phyloP scores from a whole-genome alignment of 2,113 vertebrate genomes.

The Buteo buteo region DNA sequence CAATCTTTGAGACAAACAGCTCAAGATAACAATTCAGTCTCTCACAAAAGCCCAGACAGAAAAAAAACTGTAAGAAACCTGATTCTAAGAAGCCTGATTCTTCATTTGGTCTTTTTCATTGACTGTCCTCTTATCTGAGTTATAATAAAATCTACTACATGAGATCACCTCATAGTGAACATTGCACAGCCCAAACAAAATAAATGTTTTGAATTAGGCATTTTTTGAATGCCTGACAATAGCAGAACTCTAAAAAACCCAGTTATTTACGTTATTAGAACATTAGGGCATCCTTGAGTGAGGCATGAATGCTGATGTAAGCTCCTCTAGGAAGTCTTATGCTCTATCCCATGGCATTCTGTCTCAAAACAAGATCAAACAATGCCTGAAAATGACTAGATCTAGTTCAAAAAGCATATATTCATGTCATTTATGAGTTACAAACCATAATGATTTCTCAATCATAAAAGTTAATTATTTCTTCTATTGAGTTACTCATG shows the following conservation, averaged over 20 bases:
- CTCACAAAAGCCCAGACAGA: too few relatives aligned
- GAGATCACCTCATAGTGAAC: background rate
- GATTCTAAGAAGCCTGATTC: too few relatives aligned
- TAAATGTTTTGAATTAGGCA: background rate
- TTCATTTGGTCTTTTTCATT: too few relatives aligned
- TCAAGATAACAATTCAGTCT: too few relatives aligned
- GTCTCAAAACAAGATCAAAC: background rate
- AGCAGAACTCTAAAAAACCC: background rate
- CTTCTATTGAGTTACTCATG: background rate
- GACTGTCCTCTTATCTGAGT: background rate
- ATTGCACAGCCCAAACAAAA: background rate
- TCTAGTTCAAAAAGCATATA: background rate
- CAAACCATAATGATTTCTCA: background rate
- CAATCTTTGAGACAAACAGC: too few relatives aligned
- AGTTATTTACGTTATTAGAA: background rate
- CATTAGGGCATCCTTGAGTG: background rate
- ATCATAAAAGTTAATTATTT: background rate
- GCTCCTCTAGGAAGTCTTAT: background rate
- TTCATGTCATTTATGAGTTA: background rate
- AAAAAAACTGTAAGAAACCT: too few relatives aligned
- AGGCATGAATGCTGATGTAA: background rate
- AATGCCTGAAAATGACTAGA: background rate
- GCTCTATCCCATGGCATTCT: background rate
- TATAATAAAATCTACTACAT: background rate
- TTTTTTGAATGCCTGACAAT: background rate